A percentile compares a stretch with the other conserved stretches of the same genome.
Evolutionary conservation across 2,113 vertebrate species (phyloP).

Genomic region (Dicerorhinus sumatrensis): DNA sequence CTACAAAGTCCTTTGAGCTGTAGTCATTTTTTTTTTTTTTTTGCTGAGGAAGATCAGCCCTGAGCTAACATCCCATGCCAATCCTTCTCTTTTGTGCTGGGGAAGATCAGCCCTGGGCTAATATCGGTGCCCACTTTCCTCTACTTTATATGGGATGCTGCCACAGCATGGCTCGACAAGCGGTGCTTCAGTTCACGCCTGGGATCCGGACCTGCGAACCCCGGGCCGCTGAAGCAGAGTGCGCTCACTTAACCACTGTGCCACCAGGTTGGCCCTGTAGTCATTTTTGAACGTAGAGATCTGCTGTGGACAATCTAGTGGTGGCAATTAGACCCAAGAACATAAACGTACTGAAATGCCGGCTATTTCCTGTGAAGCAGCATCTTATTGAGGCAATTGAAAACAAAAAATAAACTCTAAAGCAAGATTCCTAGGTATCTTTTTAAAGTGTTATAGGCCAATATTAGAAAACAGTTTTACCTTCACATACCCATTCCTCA

Average conservation of each 20-base stretch:
- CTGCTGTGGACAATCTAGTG: not conserved
- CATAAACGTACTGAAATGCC: not conserved
- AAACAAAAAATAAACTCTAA: not conserved
- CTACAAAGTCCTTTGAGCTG: not conserved
- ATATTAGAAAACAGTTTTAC: not conserved
- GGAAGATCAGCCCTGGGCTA: too few species aligned
- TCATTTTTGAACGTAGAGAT: not conserved
- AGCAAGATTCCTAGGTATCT: not conserved
- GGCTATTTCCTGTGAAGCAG: not conserved
- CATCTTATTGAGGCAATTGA: not conserved
- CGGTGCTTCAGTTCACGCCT: too few species aligned
- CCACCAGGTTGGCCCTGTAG: too few species aligned
- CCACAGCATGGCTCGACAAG: too few species aligned
- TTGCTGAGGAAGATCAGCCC: too few species aligned
- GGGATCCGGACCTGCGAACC: too few species aligned
- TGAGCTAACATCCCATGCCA: too few species aligned
- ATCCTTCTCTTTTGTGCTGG: too few species aligned
- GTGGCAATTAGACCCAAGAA: not conserved
- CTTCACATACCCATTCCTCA: not conserved
- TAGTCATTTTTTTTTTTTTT: not conserved
- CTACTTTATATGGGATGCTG: too few species aligned
- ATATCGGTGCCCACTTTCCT: too few species aligned
- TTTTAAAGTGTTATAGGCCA: not conserved
- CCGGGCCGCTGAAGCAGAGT: too few species aligned
- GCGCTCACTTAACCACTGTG: too few species aligned